Evolutionary conservation across 2,797 vertebrate genomes (phyloP).

Genomic region (Okamejei kenojei): DNA sequence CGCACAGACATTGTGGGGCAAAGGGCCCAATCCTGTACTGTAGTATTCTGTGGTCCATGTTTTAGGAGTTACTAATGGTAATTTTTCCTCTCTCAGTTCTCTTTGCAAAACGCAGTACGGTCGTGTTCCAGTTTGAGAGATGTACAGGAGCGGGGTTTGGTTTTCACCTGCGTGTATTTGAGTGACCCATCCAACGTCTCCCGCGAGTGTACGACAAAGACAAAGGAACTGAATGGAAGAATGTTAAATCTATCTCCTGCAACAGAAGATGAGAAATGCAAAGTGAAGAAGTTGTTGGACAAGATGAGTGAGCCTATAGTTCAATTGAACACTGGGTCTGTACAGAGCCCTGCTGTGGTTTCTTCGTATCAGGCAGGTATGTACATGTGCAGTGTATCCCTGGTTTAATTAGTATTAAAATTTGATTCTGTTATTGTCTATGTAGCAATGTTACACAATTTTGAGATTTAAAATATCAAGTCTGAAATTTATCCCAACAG

Average conservation of each 20-base stretch:
- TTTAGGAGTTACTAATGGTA: not conserved
- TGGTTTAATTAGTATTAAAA: not conserved
- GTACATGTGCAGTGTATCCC: not conserved
- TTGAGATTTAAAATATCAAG: too few species aligned
- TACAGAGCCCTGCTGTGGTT: slow-evolving; percentile 50
- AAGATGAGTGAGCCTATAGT: slow-evolving; percentile 54
- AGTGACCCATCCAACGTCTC: slow-evolving; percentile 55
- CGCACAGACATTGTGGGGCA: too few species aligned
- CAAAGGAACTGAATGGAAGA: slow-evolving; percentile 50
- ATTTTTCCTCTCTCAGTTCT: slow-evolving; percentile 49
- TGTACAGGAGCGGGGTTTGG: slow-evolving; percentile 49
- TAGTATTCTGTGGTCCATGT: too few species aligned
- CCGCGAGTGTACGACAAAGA: slow-evolving; percentile 56
- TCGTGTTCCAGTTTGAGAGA: slow-evolving; percentile 48
- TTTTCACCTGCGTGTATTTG: slow-evolving; percentile 55
- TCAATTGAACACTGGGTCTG: slow-evolving; percentile 50
- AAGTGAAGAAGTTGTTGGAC: slow-evolving; percentile 54
- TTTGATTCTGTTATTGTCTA: not conserved
- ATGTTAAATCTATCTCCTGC: slow-evolving; percentile 54
- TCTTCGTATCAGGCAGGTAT: slow-evolving; percentile 40
- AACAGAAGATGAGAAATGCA: slow-evolving; percentile 53
- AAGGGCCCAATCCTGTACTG: too few species aligned
- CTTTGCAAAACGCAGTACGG: slow-evolving; percentile 51
- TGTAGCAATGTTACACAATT: too few species aligned
- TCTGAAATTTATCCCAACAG: too few species aligned